Conservation (phyloP, 2,113 vertebrate genomes). For the Pygoscelis antarcticus region DNA sequence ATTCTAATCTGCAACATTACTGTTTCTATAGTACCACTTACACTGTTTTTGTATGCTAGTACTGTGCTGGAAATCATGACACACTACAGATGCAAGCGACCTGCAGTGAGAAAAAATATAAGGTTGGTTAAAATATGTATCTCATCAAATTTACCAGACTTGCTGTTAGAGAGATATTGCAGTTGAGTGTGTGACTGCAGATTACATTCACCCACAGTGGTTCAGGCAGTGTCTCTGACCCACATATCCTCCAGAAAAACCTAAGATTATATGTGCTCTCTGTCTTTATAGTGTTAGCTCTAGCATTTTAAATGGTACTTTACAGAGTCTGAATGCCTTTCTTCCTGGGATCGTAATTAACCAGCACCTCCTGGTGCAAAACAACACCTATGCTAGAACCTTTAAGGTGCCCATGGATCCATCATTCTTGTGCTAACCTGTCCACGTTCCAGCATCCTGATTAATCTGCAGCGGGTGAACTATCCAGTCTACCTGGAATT, state of each 20-base stretch:
- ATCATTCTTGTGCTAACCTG: background rate
- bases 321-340: background rate
- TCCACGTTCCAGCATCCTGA: background rate
- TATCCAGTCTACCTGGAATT: background rate
- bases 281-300: background rate
- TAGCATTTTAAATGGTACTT: background rate
- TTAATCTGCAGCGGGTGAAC: background rate
- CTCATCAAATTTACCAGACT: background rate
- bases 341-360: background rate
- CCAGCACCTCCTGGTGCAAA: background rate
- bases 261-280: background rate
- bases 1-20: background rate
- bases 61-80: background rate
- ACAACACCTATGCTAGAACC: background rate
- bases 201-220: background rate
- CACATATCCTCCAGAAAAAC: background rate
- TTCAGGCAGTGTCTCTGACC: background rate
- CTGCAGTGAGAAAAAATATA: background rate
- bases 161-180: background rate
- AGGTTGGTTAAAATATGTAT: background rate
- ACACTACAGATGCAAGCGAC: background rate
- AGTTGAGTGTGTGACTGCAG: background rate
- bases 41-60: background rate
- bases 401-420: background rate
- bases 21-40: background rate